These are phyloP conservation scores for Diglossa cyanea DNA, from an alignment of 2,797 vertebrate species.

Conservation along the genomic window DNA sequence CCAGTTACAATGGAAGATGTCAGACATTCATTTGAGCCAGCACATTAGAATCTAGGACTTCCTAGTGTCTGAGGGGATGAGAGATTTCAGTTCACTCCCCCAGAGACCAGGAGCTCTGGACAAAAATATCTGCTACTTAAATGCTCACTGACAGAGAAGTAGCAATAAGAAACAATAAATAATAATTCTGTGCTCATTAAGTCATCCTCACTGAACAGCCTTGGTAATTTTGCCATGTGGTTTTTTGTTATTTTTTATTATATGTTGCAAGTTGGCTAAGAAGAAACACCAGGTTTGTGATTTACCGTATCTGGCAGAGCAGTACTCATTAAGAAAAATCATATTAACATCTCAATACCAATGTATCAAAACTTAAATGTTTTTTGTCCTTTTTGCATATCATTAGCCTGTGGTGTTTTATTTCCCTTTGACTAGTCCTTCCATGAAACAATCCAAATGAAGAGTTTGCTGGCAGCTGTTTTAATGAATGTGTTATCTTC, in stretches of 20 bases:
- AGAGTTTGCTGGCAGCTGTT: slow-evolving; percentile 63
- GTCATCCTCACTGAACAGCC: slow-evolving; percentile 58
- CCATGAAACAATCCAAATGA: slow-evolving; percentile 55
- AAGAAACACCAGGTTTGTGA: slow-evolving; percentile 69
- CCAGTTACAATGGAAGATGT: not conserved
- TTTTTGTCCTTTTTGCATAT: slow-evolving; percentile 68
- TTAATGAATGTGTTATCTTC: slow-evolving; percentile 59
- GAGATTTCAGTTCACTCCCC: not conserved
- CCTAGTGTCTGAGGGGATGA: not conserved
- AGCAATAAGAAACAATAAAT: slow-evolving; percentile 66
- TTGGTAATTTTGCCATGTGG: slow-evolving; percentile 61
- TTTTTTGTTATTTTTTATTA: slow-evolving; percentile 69
- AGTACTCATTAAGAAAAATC: slow-evolving; percentile 50
- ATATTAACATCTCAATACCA: slow-evolving; percentile 76
- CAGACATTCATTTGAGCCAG: not conserved
- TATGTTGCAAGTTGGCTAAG: slow-evolving; percentile 58
- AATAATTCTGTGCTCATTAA: slow-evolving; percentile 70
- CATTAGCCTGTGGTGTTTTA: slow-evolving; percentile 30
- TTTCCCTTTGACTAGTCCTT: slow-evolving; percentile 57
- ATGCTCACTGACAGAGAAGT: slow-evolving; percentile 7
- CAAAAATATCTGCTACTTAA: slow-evolving; percentile 9
- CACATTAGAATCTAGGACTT: not conserved
- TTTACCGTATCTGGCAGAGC: slow-evolving; percentile 21
- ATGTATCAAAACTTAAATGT: slow-evolving; percentile 68
- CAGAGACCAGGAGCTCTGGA: not conserved